Evolutionary conservation across 2,888 invertebrate species (phyloP), one percentile per base, ranked within the genome.

Genomic region (Linnaemya vulpina): DNA sequence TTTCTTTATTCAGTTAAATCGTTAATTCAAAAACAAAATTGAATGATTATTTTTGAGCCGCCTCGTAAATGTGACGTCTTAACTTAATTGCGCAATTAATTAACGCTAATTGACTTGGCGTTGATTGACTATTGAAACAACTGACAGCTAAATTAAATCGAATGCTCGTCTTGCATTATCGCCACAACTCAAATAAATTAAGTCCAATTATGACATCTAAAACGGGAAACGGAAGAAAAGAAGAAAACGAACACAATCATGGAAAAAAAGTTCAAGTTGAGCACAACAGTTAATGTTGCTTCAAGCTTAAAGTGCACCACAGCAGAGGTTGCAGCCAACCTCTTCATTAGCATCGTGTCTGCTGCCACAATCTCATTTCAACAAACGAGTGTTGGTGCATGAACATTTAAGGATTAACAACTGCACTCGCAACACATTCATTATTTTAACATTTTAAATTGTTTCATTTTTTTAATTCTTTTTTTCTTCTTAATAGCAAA

Each of bases 261-360:
- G 55, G 10, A 8, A n/a, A 35, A 46, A 68, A 53, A 15, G 22
- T 60, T 35, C 46, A 8, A 60, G 17, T 25, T 20, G 1, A 17
- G 15, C 40, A 62, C 60, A 53, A 62, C 43, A 22, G 22, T 20
- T 60, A 53, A 62, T 22, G 68, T 68, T 17, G 73, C 79, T 65
- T 40, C 15, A 73, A 80, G 58, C 65, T 58, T 58, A 75, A 62
- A 63, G 35, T 62, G 74, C 74, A 81, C 68, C 81, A 70, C 22
- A 15, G 11, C n/a, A 53, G 62, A 25, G 25, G 25, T 30, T 43
- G n/a, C 55, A 58, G 3, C 63, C 65, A 58, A 0, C 63, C 63
- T 38, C 40, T 62, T 75, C 38, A 38, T 73, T 51, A 67, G 49
- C 46, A 55, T 73, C 71, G 46, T 43, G 30, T 30, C 60, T 60